These are phyloP conservation scores for Melieria crassipennis DNA, from an alignment of 2,888 invertebrate genomes.

Conservation along the genomic window DNA sequence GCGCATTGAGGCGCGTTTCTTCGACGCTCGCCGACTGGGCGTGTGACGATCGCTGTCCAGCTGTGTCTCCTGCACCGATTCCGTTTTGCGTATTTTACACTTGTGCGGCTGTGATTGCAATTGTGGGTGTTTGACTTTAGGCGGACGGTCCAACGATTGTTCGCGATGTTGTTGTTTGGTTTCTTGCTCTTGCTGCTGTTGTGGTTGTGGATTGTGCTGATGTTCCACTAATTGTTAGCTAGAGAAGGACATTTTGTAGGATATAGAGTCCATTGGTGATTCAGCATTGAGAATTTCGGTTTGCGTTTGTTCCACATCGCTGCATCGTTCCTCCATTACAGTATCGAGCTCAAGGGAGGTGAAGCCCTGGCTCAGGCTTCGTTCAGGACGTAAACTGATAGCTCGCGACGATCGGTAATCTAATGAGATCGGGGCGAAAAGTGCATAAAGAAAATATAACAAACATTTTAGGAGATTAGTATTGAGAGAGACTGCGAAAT, in stretches of 20 bases:
- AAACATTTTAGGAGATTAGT: no score
- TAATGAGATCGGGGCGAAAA: constrained; percentile 31
- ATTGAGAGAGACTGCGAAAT: no score
- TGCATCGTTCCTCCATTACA: constrained; percentile 86
- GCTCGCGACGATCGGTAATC: constrained; percentile 71
- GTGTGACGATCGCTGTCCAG: constrained; percentile 3
- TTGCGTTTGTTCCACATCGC: constrained; percentile 79
- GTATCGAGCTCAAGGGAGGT: constrained; percentile 84
- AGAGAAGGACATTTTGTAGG: constrained; percentile 58
- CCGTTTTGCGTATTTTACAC: constrained; percentile 46
- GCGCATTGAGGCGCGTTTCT: constrained; percentile 45
- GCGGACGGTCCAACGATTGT: constrained; percentile 23
- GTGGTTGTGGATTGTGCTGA: constrained; percentile 33
- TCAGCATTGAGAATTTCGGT: constrained; percentile 65
- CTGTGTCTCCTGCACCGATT: constrained; percentile 48
- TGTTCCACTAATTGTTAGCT: constrained; percentile 57
- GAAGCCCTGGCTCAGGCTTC: constrained; percentile 77
- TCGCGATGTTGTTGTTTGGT: constrained; percentile 29
- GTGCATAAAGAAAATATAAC: no score
- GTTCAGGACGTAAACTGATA: constrained; percentile 72
- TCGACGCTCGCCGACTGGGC: constrained; percentile 36
- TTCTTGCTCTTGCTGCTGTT: constrained; percentile 39
- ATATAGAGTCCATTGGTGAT: constrained; percentile 61
- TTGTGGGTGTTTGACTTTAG: constrained; percentile 41
- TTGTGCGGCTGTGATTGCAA: constrained; percentile 40